Conservation (phyloP, 2,888 invertebrate species). For the Dastarcus helophoroides region DNA sequence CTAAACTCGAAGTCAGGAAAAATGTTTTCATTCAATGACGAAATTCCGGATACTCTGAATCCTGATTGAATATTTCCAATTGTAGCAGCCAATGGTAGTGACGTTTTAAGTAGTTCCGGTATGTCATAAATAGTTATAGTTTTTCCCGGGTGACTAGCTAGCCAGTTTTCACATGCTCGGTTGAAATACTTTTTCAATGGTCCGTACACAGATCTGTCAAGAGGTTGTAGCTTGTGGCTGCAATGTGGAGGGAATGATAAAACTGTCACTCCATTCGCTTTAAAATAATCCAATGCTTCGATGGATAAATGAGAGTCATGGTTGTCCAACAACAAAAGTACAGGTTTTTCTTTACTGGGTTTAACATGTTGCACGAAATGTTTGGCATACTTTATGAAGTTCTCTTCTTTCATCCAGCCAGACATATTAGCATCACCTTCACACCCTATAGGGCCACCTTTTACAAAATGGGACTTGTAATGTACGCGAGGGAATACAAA, state of each 20-base stretch:
- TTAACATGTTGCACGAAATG: slow-evolving; percentile 16
- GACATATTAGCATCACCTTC: slow-evolving; percentile 16
- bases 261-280: slow-evolving; percentile 12
- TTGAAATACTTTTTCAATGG: too few species aligned
- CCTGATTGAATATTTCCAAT: slow-evolving; percentile 6
- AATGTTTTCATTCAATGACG: slow-evolving; percentile 9
- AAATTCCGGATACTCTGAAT: slow-evolving; percentile 8
- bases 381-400: slow-evolving; percentile 13
- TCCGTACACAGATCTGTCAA: too few species aligned
- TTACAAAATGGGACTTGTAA: slow-evolving; percentile 12
- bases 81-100: slow-evolving; percentile 4
- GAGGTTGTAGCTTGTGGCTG: slow-evolving; percentile 12
- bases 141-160: slow-evolving; percentile 8
- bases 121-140: slow-evolving; percentile 13
- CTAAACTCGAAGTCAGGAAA: slow-evolving; percentile 10
- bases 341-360: slow-evolving; percentile 9
- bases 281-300: slow-evolving; percentile 10
- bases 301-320: slow-evolving; percentile 9
- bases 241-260: slow-evolving; percentile 15
- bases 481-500: slow-evolving; percentile 4
- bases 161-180: too few species aligned
- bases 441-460: slow-evolving; percentile 14
- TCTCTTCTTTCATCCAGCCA: slow-evolving; percentile 19
- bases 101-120: slow-evolving; percentile 8
- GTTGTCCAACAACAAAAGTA: slow-evolving; percentile 15